phyloP scores from a whole-genome alignment of 35 echinoderm and acorn worm species.

The Diadema setosum region DNA sequence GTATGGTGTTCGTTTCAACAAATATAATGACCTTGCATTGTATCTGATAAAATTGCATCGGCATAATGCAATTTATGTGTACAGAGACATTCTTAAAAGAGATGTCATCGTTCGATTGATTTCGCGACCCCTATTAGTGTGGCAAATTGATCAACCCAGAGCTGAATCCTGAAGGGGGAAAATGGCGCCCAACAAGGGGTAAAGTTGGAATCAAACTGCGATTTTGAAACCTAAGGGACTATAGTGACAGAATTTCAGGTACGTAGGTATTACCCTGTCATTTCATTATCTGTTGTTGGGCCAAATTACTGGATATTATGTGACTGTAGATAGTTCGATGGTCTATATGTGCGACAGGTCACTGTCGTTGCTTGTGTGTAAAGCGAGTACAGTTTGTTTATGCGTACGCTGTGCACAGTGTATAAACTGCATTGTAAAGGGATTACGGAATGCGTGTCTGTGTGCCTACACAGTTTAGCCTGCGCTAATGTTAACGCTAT shows the following conservation, averaged over 20 bases:
- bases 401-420: neutral
- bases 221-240: neutral
- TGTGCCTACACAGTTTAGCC: neutral
- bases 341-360: no score
- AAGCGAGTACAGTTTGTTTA: neutral
- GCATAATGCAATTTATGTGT: no score
- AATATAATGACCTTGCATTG: neutral
- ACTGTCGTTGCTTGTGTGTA: neutral
- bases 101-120: neutral
- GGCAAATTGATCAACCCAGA: neutral
- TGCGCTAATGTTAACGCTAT: neutral
- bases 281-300: neutral
- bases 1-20: neutral
- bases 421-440: neutral
- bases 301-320: no score
- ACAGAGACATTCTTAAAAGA: neutral
- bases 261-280: neutral
- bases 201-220: neutral
- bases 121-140: neutral
- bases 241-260: neutral
- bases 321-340: no score
- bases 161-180: conserved; percentile 9
- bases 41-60: no score
- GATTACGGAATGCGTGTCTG: neutral
- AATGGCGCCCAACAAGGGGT: conserved; percentile 11